phyloP scores from a whole-genome alignment of 2,888 invertebrate species.

The Hyposoter didymator region DNA sequence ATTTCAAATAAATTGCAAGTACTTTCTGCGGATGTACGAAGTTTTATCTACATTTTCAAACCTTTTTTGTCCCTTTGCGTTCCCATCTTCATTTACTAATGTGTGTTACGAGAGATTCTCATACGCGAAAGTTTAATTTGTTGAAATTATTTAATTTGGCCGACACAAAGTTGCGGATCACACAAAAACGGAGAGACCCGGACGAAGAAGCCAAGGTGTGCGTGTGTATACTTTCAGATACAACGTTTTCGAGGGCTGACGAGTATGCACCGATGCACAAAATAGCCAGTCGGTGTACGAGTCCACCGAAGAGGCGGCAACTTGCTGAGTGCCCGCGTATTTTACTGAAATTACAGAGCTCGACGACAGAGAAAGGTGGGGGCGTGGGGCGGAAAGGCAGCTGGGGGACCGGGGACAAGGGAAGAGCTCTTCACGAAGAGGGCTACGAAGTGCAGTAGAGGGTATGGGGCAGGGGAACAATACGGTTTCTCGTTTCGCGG shows the following conservation, averaged over 20 bases:
- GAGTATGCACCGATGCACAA: constrained; percentile 32
- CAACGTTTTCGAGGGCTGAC: constrained; percentile 1
- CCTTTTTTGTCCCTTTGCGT: background rate
- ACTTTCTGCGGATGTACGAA: background rate
- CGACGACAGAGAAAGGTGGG: constrained; percentile 49
- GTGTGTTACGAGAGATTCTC: no score
- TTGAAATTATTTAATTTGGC: background rate
- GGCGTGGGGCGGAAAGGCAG: constrained; percentile 24
- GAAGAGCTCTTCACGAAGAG: constrained; percentile 24
- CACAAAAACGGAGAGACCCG: background rate
- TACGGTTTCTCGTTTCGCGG: constrained; percentile 79
- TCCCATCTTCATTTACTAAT: background rate
- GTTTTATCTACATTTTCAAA: background rate
- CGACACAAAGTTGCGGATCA: background rate
- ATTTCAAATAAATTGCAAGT: background rate
- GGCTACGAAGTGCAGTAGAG: constrained; percentile 16
- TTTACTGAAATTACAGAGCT: constrained; percentile 66
- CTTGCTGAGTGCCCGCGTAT: constrained; percentile 49
- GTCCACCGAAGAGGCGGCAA: constrained; percentile 30
- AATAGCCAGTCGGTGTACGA: background rate
- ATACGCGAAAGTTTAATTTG: background rate
- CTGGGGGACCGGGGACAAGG: constrained; percentile 34
- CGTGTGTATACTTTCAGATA: background rate
- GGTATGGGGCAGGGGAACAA: constrained; percentile 71
- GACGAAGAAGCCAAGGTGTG: background rate